phyloP scores from a whole-genome alignment of 2,113 vertebrate genomes.

The Asarcornis scutulata region DNA sequence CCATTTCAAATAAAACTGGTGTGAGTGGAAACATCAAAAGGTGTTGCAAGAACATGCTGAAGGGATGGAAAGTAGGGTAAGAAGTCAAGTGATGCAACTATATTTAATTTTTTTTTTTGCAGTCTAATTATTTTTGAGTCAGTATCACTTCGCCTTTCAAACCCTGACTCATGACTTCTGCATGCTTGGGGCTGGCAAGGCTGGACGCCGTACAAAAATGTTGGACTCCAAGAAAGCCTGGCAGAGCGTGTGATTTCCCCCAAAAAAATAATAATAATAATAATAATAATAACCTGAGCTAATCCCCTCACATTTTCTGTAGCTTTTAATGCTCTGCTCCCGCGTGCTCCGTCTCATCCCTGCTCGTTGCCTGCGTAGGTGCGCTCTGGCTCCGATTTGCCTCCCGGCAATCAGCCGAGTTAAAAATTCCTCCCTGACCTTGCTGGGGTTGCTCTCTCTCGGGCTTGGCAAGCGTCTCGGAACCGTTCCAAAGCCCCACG shows the following conservation, averaged over 20 bases:
- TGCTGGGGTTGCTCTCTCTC: neutral
- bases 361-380: neutral
- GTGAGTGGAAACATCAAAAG: neutral
- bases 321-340: neutral
- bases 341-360: neutral
- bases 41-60: accelerated
- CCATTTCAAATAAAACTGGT: neutral
- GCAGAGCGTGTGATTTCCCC: neutral
- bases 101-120: neutral
- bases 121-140: neutral
- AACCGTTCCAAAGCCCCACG: neutral
- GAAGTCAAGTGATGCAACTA: neutral
- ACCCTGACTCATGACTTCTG: constrained; percentile 51
- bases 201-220: neutral
- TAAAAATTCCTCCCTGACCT: constrained; percentile 50
- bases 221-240: constrained; percentile 38
- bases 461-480: constrained; percentile 17
- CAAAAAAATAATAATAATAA: neutral
- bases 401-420: neutral
- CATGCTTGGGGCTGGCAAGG: constrained; percentile 39
- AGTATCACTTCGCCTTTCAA: neutral
- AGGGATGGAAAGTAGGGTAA: neutral
- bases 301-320: neutral
- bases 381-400: neutral
- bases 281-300: neutral